A percentile compares a stretch with the other conserved stretches of the same genome.
Evolutionary conservation across 2,888 invertebrate genomes (phyloP).

Genomic region (Malachius bipustulatus): DNA sequence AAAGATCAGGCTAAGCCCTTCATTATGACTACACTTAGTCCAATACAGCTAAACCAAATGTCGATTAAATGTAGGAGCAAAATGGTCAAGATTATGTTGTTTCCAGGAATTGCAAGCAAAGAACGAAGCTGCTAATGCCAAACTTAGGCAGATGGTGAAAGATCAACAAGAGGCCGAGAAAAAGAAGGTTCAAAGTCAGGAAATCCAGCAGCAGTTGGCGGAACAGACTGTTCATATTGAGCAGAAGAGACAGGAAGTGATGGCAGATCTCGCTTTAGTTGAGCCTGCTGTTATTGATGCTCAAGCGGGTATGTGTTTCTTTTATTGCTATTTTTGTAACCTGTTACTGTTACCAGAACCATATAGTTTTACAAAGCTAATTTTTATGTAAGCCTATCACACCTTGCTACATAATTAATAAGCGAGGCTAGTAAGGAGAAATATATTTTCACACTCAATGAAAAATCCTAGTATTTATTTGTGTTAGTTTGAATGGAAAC

Average conservation of each 20-base stretch:
- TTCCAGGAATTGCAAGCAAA: slow-evolving; percentile 79
- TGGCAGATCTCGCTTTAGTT: slow-evolving; percentile 92
- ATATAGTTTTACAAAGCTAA: no score
- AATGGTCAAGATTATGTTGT: slow-evolving; percentile 5
- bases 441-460: no score
- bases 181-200: slow-evolving; percentile 95
- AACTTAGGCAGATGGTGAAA: slow-evolving; percentile 97
- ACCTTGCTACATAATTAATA: no score
- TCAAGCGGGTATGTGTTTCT: slow-evolving; percentile 70
- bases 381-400: no score
- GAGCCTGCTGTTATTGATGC: slow-evolving; percentile 99
- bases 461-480: no score
- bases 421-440: no score
- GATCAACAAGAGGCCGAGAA: slow-evolving; percentile 99
- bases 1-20: no score
- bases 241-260: slow-evolving; percentile 86
- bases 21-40: no score
- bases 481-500: no score
- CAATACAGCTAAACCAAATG: background rate
- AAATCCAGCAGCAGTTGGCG: slow-evolving; percentile 71
- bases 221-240: slow-evolving; percentile 89
- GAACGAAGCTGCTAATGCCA: slow-evolving; percentile 98
- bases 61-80: background rate
- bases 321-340: slow-evolving; percentile 6
- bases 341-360: no score